Base-by-base conservation (phyloP, 2,113 vertebrate species). In the Porphyrio hochstetteri region DNA sequence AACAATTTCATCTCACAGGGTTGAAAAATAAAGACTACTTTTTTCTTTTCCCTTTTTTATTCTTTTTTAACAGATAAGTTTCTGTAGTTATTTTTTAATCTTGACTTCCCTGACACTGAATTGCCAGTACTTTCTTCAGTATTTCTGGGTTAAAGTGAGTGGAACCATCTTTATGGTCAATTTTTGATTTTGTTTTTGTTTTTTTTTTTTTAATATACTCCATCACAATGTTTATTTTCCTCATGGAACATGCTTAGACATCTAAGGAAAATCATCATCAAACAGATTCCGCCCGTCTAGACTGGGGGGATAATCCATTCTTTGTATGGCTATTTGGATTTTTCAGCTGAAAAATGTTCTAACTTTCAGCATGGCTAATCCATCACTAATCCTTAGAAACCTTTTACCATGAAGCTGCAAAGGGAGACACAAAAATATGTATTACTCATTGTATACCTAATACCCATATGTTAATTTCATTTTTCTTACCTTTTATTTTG, bases 291-390 rank as follows among this genome's bases (percentile, higher is more conserved):
- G n/a, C 10, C 23, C 0, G 1, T 80, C 74, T 91, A 67, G 60
- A 83, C 42, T 35, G 9, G 7, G 7, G 12, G 18, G 16, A 83
- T 81, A 78, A 95, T 83, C 59, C 44, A 68, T 74, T 86, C 46
- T 81, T 75, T 78, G 38, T 76, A 78, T 36, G 23, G 50, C 7
- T 95, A 53, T 86, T 92, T 80, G 55, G 40, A 88, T 96, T 93
- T 96, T 93, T 88, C 57, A 67, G 38, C 42, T 81, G 33, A 90
- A 95, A 95, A 93, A 67, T 46, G 7, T 67, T 94, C 42, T 90
- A 90, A 81, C 71, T 97, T 93, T 88, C 83, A 88, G 24, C 80
- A 64, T 86, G 27, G 71, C 38, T 93, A 92, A 91, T 93, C 72
- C 77, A 88, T 64, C 29, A 56, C 76, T 91, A 94, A 93, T 78